A percentile compares a stretch with the other conserved stretches of the same genome.
Conservation (phyloP, 2,113 vertebrate genomes). For the Hippoglossus stenolepis region DNA sequence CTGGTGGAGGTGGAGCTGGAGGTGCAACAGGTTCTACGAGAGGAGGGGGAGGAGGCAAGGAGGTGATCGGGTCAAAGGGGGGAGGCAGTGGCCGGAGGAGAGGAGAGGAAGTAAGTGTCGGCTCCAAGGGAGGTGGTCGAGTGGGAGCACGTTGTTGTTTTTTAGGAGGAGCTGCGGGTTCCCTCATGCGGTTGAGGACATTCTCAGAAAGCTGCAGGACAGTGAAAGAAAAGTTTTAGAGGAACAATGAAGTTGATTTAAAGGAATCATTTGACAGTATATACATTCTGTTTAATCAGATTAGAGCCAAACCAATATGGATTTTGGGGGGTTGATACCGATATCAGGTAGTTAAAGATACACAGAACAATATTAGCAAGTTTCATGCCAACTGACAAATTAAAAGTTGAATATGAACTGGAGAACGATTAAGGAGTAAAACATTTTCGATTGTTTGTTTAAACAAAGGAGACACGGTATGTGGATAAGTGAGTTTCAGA, state of each 20-base stretch:
- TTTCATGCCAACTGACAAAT: too few relatives aligned
- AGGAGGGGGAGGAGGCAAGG: slow-evolving; percentile 61
- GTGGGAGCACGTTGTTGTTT: slow-evolving; percentile 38
- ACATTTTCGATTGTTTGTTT: not conserved
- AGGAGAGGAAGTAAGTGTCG: slow-evolving; percentile 41
- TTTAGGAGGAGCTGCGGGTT: slow-evolving; percentile 77
- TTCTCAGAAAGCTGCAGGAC: slow-evolving; percentile 90
- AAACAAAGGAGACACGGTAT: not conserved
- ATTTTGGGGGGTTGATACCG: too few relatives aligned
- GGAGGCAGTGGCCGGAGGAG: slow-evolving; percentile 59
- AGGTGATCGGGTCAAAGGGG: slow-evolving; percentile 63
- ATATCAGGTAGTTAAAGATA: too few relatives aligned
- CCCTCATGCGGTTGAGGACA: slow-evolving; percentile 95
- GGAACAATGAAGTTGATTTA: not conserved
- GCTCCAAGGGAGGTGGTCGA: slow-evolving; percentile 37
- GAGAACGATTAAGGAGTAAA: too few relatives aligned
- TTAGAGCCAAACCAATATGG: too few relatives aligned
- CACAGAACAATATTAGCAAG: too few relatives aligned
- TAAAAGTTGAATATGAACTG: too few relatives aligned
- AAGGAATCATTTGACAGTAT: too few relatives aligned
- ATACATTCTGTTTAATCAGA: too few relatives aligned
- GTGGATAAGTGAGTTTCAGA: not conserved
- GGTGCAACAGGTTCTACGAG: slow-evolving; percentile 50
- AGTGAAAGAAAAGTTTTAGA: slow-evolving; percentile 18
- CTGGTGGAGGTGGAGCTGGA: slow-evolving; percentile 33